A percentile compares a stretch with the other conserved stretches of the same genome.
These are phyloP conservation scores for Tursiops truncatus DNA, from an alignment of 2,113 vertebrate species.

Conservation along the genomic window DNA sequence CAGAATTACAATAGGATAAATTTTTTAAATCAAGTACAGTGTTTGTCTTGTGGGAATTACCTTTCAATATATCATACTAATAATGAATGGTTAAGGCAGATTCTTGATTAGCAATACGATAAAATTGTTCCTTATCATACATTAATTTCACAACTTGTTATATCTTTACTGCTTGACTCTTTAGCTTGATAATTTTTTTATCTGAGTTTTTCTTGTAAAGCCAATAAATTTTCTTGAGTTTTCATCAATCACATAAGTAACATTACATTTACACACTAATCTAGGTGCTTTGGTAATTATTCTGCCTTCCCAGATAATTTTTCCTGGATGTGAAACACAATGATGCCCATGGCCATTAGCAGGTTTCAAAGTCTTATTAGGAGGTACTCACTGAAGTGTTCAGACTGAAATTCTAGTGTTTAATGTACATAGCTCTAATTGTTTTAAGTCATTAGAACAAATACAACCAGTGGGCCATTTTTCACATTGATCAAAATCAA, in stretches of 20 bases:
- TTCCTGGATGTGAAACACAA: neutral
- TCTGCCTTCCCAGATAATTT: neutral
- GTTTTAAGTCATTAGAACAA: conserved; percentile 15
- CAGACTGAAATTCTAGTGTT: neutral
- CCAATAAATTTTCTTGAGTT: neutral
- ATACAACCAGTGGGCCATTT: neutral
- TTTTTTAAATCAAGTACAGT: neutral
- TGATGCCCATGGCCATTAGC: neutral
- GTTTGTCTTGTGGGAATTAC: neutral
- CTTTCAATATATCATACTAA: neutral
- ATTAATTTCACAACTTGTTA: neutral
- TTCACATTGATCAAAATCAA: conserved; percentile 15
- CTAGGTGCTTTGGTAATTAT: neutral
- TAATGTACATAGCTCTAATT: neutral
- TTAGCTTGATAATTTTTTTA: neutral
- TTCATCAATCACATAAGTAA: neutral
- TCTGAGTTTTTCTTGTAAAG: neutral
- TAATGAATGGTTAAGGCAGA: neutral
- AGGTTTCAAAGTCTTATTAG: neutral
- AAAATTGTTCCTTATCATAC: neutral
- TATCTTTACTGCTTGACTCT: neutral
- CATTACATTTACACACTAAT: neutral
- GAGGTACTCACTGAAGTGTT: neutral
- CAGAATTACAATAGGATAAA: neutral
- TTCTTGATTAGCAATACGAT: neutral